These are phyloP conservation scores for Noturus placidus DNA, from an alignment of 2,113 vertebrate genomes.

Conservation along the genomic window DNA sequence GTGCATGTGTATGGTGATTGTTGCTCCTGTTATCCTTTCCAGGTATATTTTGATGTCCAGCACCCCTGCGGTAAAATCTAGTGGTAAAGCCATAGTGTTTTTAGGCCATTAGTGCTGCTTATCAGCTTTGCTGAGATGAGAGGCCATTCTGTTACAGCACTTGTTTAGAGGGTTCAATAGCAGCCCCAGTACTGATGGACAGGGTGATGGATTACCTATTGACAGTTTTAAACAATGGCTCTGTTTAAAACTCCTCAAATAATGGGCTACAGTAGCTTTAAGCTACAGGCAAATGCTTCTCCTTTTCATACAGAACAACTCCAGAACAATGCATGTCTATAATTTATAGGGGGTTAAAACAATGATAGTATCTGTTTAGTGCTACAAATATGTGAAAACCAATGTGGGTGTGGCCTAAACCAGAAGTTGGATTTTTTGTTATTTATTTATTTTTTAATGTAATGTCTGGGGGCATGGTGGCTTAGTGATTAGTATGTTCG, in stretches of 20 bases:
- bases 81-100: slow-evolving; percentile 13
- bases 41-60: background rate
- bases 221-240: slow-evolving; percentile 8
- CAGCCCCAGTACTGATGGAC: slow-evolving; percentile 40
- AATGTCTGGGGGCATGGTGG: too few relatives aligned
- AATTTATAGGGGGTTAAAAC: background rate
- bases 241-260: slow-evolving; percentile 11
- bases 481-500: too few relatives aligned
- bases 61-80: background rate
- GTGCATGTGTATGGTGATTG: background rate
- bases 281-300: background rate
- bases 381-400: background rate
- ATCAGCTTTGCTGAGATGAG: slow-evolving; percentile 40
- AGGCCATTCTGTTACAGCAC: slow-evolving; percentile 34
- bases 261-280: background rate
- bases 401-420: background rate
- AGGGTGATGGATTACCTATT: slow-evolving; percentile 25
- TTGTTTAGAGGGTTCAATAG: slow-evolving; percentile 36
- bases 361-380: background rate
- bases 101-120: slow-evolving; percentile 36
- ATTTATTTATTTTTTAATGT: too few relatives aligned
- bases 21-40: background rate
- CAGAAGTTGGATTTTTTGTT: too few relatives aligned
- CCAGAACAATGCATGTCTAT: background rate
- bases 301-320: background rate